Base-by-base conservation (phyloP, 1,140 invertebrate genomes). In the Mycetomoellerius zeteki region DNA sequence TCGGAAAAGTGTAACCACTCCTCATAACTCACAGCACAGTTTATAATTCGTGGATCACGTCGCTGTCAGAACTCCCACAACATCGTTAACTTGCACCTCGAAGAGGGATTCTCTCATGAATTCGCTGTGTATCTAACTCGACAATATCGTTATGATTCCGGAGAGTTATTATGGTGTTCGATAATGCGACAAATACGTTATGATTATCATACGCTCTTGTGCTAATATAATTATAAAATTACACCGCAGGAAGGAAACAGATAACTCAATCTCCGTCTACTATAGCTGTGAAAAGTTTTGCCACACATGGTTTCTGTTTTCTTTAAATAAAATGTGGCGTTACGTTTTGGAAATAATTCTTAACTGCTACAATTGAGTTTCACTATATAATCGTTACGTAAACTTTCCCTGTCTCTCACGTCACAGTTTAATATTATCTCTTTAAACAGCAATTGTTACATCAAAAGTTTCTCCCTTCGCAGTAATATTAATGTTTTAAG, bases 41-140 rank as follows among this genome's bases (percentile, higher is more conserved):
- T 67, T 69, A 64, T 54, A 81, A 62, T 81, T 81, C 8, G 64
- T 56, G 30, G 62, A 81, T 81, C 64, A 54, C 62, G 14, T 81
- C 52, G 62, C 47, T 69, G 77, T 54, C 77, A 37, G 47, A 81
- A 81, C 77, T 81, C 77, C 50, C 47, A 21, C 64, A 81, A 81
- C 64, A 81, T 81, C 50, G 64, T 81, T 81, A 81, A 71, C 77
- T 69, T 24, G 47, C n/a, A 54, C 21, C 47, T 43, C 0, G 47
- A 10, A 69, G 64, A 81, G n/a, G 47, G 47, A 71, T 81, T 69
- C 30, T 43, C 77, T 69, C 43, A 19, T 56, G 64, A 69, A 81
- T 71, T 54, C 33, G 30, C 21, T 80, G 62, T 54, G 30, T 56
- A 54, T 69, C 30, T 81, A 81, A 37, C 47, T 67, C 62, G 62